These are phyloP conservation scores for Aplysina aerophoba DNA, from an alignment of 37 sponge, comb jelly and placozoan genomes.

Conservation along the genomic window DNA sequence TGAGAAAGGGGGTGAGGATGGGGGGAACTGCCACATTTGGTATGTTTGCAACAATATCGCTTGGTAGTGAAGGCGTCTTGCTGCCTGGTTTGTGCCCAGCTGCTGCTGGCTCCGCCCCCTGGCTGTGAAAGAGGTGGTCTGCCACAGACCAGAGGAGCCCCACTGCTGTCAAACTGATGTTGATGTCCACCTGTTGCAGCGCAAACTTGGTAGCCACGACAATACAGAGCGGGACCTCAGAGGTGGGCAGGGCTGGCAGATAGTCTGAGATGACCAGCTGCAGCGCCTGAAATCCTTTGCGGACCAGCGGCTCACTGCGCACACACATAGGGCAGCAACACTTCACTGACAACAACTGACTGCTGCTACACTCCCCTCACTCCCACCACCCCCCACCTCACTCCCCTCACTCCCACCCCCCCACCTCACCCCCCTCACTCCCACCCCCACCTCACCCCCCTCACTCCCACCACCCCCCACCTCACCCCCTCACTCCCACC, in stretches of 20 bases:
- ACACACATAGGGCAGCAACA: neutral
- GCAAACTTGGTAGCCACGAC: slow-evolving; percentile 77
- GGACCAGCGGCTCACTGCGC: slow-evolving; percentile 65
- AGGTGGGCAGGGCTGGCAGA: slow-evolving; percentile 69
- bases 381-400: too few species aligned
- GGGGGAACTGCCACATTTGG: neutral
- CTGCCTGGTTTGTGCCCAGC: neutral
- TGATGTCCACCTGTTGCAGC: slow-evolving; percentile 85
- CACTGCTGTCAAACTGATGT: slow-evolving; percentile 93
- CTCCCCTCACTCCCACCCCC: too few species aligned
- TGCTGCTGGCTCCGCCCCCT: neutral
- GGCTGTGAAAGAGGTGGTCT: slow-evolving; percentile 85
- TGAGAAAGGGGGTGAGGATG: slow-evolving; percentile 16
- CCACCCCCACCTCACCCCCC: too few species aligned
- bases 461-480: too few species aligned
- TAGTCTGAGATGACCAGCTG: slow-evolving; percentile 93
- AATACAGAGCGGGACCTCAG: slow-evolving; percentile 77
- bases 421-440: too few species aligned
- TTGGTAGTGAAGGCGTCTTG: neutral
- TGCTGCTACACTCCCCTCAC: too few species aligned
- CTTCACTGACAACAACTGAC: too few species aligned
- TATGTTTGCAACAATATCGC: slow-evolving; percentile 2
- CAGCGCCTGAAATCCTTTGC: slow-evolving; percentile 85
- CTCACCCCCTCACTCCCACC: too few species aligned
- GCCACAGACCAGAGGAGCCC: slow-evolving; percentile 97